These are phyloP conservation scores for Polydesmus complanatus DNA, from an alignment of 2,888 invertebrate genomes.

Conservation along the genomic window DNA sequence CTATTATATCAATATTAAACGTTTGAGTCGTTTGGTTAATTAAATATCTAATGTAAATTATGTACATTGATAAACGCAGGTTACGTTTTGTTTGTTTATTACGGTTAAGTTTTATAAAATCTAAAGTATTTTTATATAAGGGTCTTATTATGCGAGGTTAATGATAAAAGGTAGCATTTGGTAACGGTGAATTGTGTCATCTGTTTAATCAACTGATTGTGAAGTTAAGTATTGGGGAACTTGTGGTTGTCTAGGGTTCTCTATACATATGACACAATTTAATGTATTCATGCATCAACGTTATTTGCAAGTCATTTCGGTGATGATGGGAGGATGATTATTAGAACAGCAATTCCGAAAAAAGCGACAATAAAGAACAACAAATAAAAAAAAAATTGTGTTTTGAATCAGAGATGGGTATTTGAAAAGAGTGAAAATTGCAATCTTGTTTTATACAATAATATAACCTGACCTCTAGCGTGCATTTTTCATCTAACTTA, in stretches of 20 bases:
- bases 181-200: neutral
- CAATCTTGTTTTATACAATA: neutral
- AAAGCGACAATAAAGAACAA: neutral
- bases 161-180: too few species aligned
- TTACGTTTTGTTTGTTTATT: too few species aligned
- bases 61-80: too few species aligned
- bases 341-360: neutral
- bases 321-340: neutral
- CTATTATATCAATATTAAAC: neutral
- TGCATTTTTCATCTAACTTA: neutral
- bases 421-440: neutral
- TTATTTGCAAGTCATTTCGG: neutral
- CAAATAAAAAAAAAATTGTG: neutral
- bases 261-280: neutral
- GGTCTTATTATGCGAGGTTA: too few species aligned
- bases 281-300: neutral
- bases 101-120: too few species aligned
- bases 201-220: neutral
- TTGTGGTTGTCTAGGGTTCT: too few species aligned
- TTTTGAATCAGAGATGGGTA: neutral
- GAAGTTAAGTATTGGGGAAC: neutral
- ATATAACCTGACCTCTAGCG: neutral
- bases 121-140: too few species aligned
- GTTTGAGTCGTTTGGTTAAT: too few species aligned
- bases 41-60: too few species aligned